phyloP scores from a whole-genome alignment of 2,113 vertebrate genomes.

The Lepisosteus osseus region DNA sequence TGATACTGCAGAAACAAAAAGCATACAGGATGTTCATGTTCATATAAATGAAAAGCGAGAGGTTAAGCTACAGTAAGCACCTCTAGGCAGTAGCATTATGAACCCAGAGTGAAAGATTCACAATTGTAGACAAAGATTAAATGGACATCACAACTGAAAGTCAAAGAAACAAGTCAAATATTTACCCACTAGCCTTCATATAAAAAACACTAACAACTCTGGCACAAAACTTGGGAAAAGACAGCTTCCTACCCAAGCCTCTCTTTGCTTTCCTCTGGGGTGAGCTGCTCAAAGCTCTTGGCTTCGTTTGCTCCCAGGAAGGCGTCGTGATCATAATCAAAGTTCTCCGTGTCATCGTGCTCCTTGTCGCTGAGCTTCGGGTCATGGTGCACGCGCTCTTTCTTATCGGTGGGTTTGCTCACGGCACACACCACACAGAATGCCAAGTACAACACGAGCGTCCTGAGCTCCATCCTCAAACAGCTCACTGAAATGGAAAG shows the following conservation, averaged over 20 bases:
- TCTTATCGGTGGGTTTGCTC: constrained; percentile 91
- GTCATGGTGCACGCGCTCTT: constrained; percentile 87
- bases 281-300: constrained; percentile 94
- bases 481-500: neutral
- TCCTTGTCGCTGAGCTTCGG: constrained; percentile 80
- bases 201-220: neutral
- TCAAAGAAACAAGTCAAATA: neutral
- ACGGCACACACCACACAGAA: constrained; percentile 75
- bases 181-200: neutral
- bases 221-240: too few species aligned
- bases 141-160: too few species aligned
- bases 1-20: too few species aligned
- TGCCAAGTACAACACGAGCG: constrained; percentile 73
- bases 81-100: too few species aligned
- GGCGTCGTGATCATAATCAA: constrained; percentile 97
- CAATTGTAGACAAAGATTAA: too few species aligned
- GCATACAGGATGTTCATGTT: too few species aligned
- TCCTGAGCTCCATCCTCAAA: constrained; percentile 68
- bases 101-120: too few species aligned
- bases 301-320: constrained; percentile 93
- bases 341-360: constrained; percentile 83
- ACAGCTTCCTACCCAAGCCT: constrained; percentile 79
- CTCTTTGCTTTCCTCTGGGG: constrained; percentile 96
- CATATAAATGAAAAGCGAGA: too few species aligned
- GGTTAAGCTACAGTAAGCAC: too few species aligned